Conservation (phyloP, 2,797 vertebrate genomes). For the Selene dorsalis region DNA sequence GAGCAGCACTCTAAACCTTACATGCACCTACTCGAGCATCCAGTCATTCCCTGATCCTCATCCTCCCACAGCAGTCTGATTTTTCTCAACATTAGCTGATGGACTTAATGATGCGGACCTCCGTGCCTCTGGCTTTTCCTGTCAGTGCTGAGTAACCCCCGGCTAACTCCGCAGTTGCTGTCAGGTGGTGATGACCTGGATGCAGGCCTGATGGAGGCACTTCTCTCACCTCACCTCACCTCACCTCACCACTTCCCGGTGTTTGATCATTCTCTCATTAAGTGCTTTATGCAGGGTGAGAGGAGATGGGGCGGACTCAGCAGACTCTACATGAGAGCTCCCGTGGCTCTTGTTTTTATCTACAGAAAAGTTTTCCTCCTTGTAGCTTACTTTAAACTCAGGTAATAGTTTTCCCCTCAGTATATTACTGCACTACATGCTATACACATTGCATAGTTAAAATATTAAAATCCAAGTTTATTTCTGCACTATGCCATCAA, state of each 20-base stretch:
- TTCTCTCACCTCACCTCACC: background rate
- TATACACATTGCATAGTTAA: background rate
- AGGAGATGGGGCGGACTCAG: background rate
- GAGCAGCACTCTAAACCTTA: constrained; percentile 15
- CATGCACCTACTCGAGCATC: background rate
- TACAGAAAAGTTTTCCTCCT: background rate
- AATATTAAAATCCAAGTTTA: constrained; percentile 22
- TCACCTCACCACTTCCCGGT: background rate
- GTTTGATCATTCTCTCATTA: constrained; percentile 1
- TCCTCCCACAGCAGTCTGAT: constrained; percentile 1
- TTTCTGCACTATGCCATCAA: constrained; percentile 7
- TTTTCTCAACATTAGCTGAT: background rate
- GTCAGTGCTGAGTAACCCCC: background rate
- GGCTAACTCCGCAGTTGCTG: constrained; percentile 4
- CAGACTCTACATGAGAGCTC: background rate
- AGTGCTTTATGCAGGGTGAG: constrained; percentile 7
- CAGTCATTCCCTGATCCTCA: constrained; percentile 25
- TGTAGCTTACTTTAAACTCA: background rate
- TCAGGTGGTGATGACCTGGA: constrained; percentile 27
- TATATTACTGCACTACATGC: background rate
- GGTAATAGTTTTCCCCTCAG: background rate
- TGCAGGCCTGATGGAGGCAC: constrained; percentile 6
- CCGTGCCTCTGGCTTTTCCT: background rate
- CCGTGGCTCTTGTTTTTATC: background rate
- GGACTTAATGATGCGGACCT: constrained; percentile 10